phyloP scores from a whole-genome alignment of 2,113 vertebrate species.

The Gymnarchus niloticus region DNA sequence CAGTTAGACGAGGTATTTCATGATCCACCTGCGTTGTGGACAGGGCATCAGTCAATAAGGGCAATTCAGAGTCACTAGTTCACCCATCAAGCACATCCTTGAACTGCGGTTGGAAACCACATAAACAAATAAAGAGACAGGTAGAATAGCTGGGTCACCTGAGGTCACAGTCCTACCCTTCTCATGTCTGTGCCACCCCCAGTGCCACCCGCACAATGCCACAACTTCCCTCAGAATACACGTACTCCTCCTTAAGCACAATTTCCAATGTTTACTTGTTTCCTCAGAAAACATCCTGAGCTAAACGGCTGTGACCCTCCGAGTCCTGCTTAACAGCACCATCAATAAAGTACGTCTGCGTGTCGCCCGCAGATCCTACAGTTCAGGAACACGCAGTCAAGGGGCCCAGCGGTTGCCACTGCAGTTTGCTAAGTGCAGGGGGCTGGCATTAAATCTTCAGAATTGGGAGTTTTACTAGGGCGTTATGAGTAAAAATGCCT shows the following conservation, averaged over 20 bases:
- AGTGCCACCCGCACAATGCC: neutral
- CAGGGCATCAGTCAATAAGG: neutral
- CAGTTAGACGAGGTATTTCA: neutral
- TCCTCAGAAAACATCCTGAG: conserved; percentile 85
- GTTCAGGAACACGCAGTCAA: conserved; percentile 75
- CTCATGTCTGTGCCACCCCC: neutral
- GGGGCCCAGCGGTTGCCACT: conserved; percentile 84
- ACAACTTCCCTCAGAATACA: conserved; percentile 53
- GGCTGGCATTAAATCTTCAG: conserved; percentile 92
- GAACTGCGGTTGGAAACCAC: neutral
- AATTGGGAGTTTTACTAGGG: conserved; percentile 99
- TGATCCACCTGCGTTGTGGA: neutral
- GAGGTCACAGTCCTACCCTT: too few species aligned
- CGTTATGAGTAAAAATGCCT: conserved; percentile 99
- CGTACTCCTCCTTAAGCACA: conserved; percentile 55
- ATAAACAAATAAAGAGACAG: neutral
- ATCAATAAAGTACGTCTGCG: conserved; percentile 99
- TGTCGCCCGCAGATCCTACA: conserved; percentile 94
- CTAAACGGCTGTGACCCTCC: conserved; percentile 66
- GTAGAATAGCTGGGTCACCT: neutral
- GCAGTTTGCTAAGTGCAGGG: conserved; percentile 94
- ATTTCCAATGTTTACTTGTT: conserved; percentile 76
- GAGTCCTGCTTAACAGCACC: conserved; percentile 92
- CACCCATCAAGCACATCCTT: neutral
- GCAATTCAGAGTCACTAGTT: neutral